These are phyloP conservation scores for Brachyptera putata DNA, from an alignment of 2,888 invertebrate species.

Conservation along the genomic window DNA sequence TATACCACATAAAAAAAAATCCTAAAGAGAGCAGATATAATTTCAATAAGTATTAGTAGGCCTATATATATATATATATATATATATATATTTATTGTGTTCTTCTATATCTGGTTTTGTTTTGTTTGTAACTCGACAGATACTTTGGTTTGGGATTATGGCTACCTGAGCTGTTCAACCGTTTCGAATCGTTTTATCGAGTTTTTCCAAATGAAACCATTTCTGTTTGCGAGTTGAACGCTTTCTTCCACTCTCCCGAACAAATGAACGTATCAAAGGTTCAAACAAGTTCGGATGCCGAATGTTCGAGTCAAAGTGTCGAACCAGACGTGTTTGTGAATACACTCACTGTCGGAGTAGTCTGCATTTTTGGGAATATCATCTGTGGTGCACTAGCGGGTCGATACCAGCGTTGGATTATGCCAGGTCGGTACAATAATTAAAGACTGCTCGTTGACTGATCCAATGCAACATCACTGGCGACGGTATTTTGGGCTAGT, in stretches of 20 bases:
- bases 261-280: not conserved
- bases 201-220: conserved; percentile 46
- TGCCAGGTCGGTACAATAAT: conserved; percentile 41
- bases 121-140: conserved; percentile 45
- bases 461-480: too few relatives aligned
- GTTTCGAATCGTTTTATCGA: conserved; percentile 48
- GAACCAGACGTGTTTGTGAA: conserved; percentile 60
- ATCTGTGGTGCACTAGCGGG: conserved; percentile 57
- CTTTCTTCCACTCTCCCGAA: not conserved
- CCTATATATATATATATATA: too few relatives aligned
- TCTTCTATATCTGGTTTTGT: too few relatives aligned
- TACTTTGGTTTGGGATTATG: conserved; percentile 68
- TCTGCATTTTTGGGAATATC: conserved; percentile 61
- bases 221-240: conserved; percentile 47
- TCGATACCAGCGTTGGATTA: conserved; percentile 40
- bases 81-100: too few relatives aligned
- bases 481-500: too few relatives aligned
- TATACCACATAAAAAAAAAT: too few relatives aligned
- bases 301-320: conserved; percentile 49
- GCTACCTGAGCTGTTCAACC: conserved; percentile 70
- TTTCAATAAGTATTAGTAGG: too few relatives aligned
- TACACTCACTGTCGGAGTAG: conserved; percentile 61
- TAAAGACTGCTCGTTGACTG: not conserved
- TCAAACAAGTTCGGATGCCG: not conserved
- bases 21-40: too few relatives aligned